A percentile compares a stretch with the other conserved stretches of the same genome.
Evolutionary conservation across 1,140 invertebrate genomes (phyloP).

Genomic region (Zaprionus kolodkinae): DNA sequence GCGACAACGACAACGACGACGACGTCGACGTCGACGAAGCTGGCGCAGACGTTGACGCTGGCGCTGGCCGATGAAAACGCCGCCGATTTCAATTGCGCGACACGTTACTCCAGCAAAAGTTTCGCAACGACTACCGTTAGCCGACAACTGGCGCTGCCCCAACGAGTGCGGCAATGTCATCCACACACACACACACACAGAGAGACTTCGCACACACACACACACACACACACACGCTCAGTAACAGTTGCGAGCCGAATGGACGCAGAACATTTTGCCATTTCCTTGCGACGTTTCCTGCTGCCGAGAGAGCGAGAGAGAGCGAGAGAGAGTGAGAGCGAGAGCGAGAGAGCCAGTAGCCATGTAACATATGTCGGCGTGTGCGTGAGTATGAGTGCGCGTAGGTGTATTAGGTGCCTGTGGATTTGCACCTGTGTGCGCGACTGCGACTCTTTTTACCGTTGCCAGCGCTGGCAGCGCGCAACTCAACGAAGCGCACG

Average conservation of each 20-base stretch:
- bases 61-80: constrained; percentile 54
- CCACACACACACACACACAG: constrained; percentile 48
- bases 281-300: constrained; percentile 76
- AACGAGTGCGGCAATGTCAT: constrained; percentile 73
- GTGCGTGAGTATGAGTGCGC: constrained; percentile 9
- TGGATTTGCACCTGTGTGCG: constrained; percentile 49
- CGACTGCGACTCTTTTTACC: constrained; percentile 31
- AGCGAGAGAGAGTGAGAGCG: constrained; percentile 15
- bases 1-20: constrained; percentile 33
- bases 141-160: constrained; percentile 73
- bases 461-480: constrained; percentile 40
- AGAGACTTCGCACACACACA: constrained; percentile 34
- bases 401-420: constrained; percentile 18
- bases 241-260: constrained; percentile 44
- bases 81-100: constrained; percentile 72
- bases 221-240: constrained; percentile 27
- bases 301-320: constrained; percentile 30
- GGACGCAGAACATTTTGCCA: constrained; percentile 72
- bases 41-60: constrained; percentile 41
- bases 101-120: constrained; percentile 78
- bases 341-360: constrained; percentile 8
- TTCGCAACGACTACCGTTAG: constrained; percentile 75
- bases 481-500: constrained; percentile 68
- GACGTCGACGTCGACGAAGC: constrained; percentile 22
- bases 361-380: constrained; percentile 11